Evolutionary conservation across 2,888 invertebrate species (phyloP).

Genomic region (Kuschelorhynchus macadamiae): DNA sequence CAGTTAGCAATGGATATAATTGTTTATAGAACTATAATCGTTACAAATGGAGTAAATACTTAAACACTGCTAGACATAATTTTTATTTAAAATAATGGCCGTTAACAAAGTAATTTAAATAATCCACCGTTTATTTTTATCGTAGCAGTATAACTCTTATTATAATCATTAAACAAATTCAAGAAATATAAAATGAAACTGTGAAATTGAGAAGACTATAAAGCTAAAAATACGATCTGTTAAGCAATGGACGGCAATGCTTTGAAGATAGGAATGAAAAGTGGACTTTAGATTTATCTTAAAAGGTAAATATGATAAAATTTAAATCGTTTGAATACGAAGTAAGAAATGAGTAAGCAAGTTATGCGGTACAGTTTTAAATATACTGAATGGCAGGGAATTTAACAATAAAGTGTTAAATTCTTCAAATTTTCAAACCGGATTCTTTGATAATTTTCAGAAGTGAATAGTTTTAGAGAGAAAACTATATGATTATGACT

Average conservation of each 20-base stretch:
- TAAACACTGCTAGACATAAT: slow-evolving; percentile 22
- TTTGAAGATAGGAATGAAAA: slow-evolving; percentile 22
- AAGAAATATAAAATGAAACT: slow-evolving; percentile 39
- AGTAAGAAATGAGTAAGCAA: too few relatives aligned
- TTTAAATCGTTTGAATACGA: too few relatives aligned
- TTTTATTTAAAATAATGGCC: slow-evolving; percentile 48
- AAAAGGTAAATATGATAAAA: too few relatives aligned
- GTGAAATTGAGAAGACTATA: slow-evolving; percentile 39
- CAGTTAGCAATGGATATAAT: slow-evolving; percentile 13
- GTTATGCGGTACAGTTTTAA: too few relatives aligned
- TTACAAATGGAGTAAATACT: slow-evolving; percentile 27
- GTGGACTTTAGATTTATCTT: slow-evolving; percentile 21
- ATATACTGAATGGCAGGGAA: too few relatives aligned
- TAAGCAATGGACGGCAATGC: slow-evolving; percentile 23
- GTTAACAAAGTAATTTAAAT: slow-evolving; percentile 53
- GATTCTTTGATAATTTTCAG: too few relatives aligned
- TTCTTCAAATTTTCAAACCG: too few relatives aligned
- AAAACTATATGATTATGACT: too few relatives aligned
- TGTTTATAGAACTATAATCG: slow-evolving; percentile 32
- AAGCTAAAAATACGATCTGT: slow-evolving; percentile 32
- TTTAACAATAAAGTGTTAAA: too few relatives aligned
- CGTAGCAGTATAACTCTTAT: slow-evolving; percentile 36
- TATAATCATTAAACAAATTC: slow-evolving; percentile 40
- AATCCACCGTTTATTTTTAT: slow-evolving; percentile 43
- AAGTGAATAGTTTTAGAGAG: too few relatives aligned